Evolutionary conservation across 2,113 vertebrate genomes (phyloP), one percentile per base, ranked within the genome.

Genomic region (Cnemophilus loriae): DNA sequence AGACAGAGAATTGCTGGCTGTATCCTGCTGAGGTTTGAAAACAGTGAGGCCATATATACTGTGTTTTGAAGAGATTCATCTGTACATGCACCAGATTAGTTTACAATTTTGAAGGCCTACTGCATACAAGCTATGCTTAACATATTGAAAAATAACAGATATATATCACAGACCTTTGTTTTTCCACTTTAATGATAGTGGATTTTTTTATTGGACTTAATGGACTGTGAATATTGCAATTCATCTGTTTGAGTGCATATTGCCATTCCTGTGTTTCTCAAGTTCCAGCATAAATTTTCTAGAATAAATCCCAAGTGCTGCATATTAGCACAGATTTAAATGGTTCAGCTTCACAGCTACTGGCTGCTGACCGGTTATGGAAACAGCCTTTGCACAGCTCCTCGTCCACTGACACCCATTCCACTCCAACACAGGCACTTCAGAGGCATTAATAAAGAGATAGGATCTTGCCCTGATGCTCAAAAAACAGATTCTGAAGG

Each of bases 331-430:
- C 26, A 88, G 52, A 74, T 49, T 57, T 59, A 84, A 74, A 56
- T 23, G 28, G 71, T 69, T 76, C 55, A 42, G 60, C 57, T 83
- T 79, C n/a, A 35, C 50, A 80, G 70, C 50, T 74, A 35, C 10
- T 0, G 0, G 30, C 26, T 3, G 5, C 57, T 65, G 75, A 37
- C 42, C 0, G 0, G 28, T 33, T 33, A 50, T 0, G 0, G 37
- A 73, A 91, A 83, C 5, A 19, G 47, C 75, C 37, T 90, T 61
- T 55, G 39, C 44, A 53, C 16, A 35, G 63, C 75, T 65, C 35
- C 69, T 84, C 0, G 0, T 33, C 81, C 0, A 0, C 37, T 59
- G 59, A 69, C 61, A 80, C 30, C 16, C 75, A 30, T 65, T 71
- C 88, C 78, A 87, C 59, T 77, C 16, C 4, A 85, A 79, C 39